A percentile compares a stretch with the other conserved stretches of the same genome.
phyloP scores from a whole-genome alignment of 2,888 invertebrate species.

The Cenopis cana region DNA sequence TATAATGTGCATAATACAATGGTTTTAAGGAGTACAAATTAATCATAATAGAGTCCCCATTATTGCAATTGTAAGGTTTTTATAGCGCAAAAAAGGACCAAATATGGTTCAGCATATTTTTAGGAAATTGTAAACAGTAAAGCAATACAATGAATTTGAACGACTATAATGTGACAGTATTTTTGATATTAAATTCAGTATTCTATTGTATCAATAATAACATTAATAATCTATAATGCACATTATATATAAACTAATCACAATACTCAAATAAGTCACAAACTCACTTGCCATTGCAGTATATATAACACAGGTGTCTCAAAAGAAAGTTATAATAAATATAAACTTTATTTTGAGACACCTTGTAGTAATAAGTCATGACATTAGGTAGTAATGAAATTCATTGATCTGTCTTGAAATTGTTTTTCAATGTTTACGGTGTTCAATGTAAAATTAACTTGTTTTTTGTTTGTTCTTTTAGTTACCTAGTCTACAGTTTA shows the following conservation, averaged over 20 bases:
- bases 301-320: too few relatives aligned
- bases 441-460: not conserved
- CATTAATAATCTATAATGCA: too few relatives aligned
- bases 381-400: constrained; percentile 20
- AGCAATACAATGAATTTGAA: constrained; percentile 13
- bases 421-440: constrained; percentile 17
- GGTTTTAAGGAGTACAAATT: constrained; percentile 46
- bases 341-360: too few relatives aligned
- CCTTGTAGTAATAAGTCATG: too few relatives aligned
- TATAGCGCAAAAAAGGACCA: not conserved
- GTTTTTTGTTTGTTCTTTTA: not conserved
- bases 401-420: constrained; percentile 42
- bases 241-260: too few relatives aligned
- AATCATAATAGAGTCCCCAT: constrained; percentile 38
- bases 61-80: constrained; percentile 12
- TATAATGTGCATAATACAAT: not conserved
- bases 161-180: constrained; percentile 27
- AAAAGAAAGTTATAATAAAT: too few relatives aligned
- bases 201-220: not conserved
- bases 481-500: not conserved
- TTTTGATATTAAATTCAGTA: constrained; percentile 40
- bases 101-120: constrained; percentile 13
- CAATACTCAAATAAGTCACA: constrained; percentile 13
- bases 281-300: constrained; percentile 32
- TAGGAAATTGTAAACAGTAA: constrained; percentile 16